These are phyloP conservation scores for Prunella fulvescens DNA, from an alignment of 2,113 vertebrate species.

Conservation along the genomic window DNA sequence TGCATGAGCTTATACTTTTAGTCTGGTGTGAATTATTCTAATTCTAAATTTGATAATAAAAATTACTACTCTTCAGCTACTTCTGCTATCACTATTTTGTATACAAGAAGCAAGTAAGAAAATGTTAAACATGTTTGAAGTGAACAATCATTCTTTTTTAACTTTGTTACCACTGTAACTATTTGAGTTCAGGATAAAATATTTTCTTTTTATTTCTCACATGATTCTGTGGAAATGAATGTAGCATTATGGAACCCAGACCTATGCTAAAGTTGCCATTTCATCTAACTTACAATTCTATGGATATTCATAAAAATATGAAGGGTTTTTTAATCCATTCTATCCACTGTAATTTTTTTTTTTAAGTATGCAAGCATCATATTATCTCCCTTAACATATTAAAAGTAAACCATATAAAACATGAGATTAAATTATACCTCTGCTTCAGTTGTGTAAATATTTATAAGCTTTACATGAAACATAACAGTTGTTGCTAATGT, in stretches of 20 bases:
- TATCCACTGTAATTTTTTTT: background rate
- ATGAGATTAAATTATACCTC: background rate
- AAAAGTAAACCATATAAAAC: background rate
- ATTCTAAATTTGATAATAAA: background rate
- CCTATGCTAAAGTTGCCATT: background rate
- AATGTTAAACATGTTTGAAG: background rate
- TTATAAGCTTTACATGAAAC: conserved; percentile 29
- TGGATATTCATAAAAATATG: background rate
- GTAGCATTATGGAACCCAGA: background rate
- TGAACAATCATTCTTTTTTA: background rate
- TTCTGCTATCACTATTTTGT: background rate
- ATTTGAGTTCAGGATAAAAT: background rate
- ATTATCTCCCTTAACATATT: background rate
- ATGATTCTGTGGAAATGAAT: background rate
- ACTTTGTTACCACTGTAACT: background rate
- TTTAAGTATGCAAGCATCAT: background rate
- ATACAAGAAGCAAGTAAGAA: background rate
- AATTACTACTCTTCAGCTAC: background rate
- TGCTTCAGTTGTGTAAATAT: conserved; percentile 6
- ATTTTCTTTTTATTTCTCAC: background rate
- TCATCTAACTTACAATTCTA: background rate
- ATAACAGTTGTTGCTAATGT: background rate
- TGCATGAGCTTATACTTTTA: background rate
- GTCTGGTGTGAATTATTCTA: background rate
- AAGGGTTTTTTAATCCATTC: background rate